Evolutionary conservation across 1,140 invertebrate genomes (phyloP).

Genomic region (Luehdorfia chinensis): DNA sequence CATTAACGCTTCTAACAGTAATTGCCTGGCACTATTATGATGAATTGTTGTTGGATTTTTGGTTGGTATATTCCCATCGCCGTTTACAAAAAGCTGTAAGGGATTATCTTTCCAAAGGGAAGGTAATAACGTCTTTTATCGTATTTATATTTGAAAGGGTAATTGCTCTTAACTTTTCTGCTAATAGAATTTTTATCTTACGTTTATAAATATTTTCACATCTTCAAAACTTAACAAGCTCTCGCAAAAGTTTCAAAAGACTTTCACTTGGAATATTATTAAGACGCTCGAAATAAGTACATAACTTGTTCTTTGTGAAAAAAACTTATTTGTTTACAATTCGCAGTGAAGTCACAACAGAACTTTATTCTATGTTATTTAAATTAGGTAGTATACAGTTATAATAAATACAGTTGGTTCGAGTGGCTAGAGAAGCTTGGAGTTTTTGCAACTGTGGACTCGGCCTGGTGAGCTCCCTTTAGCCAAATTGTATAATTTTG

Average conservation of each 20-base stretch:
- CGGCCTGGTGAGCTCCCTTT: conserved; percentile 43
- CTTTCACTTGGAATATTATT: conserved; percentile 32
- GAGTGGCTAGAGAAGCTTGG: conserved; percentile 41
- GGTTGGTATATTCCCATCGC: conserved; percentile 38
- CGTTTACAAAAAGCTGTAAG: conserved; percentile 51
- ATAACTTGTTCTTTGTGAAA: conserved; percentile 42
- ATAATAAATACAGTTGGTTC: conserved; percentile 59
- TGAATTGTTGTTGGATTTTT: conserved; percentile 69
- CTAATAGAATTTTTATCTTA: conserved; percentile 1
- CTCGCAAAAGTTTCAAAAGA: neutral
- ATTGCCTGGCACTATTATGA: conserved; percentile 74
- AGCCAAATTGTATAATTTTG: conserved; percentile 73
- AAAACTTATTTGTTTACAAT: conserved; percentile 64
- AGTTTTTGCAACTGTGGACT: conserved; percentile 47
- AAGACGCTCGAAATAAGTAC: conserved; percentile 29
- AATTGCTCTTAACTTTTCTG: conserved; percentile 1
- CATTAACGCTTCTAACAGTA: conserved; percentile 69
- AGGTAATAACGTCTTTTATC: conserved; percentile 3
- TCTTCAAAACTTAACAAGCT: conserved; percentile 12
- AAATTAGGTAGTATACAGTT: conserved; percentile 69
- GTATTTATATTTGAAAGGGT: neutral
- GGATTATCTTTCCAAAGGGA: conserved; percentile 37
- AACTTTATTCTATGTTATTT: conserved; percentile 66
- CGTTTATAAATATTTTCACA: conserved; percentile 12
- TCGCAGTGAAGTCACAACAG: conserved; percentile 56